phyloP scores from a whole-genome alignment of 2,113 vertebrate genomes.

The Chroicocephalus ridibundus region DNA sequence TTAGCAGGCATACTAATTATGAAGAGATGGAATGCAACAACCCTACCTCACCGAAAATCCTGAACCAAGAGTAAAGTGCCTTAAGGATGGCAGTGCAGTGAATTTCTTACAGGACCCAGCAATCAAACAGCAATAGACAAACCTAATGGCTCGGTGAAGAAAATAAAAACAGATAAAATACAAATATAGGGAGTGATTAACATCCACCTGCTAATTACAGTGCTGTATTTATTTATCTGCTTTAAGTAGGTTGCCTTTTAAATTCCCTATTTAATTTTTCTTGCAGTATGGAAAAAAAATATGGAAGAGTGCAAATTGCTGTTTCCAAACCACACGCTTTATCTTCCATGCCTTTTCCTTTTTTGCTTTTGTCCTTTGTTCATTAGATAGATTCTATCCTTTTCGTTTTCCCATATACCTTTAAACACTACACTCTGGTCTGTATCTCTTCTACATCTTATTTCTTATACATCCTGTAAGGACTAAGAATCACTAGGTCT shows the following conservation, averaged over 20 bases:
- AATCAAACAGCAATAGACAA: neutral
- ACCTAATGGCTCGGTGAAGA: neutral
- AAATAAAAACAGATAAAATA: neutral
- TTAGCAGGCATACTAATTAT: slow-evolving; percentile 48
- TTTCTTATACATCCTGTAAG: neutral
- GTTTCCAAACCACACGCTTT: neutral
- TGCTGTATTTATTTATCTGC: neutral
- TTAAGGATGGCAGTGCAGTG: neutral
- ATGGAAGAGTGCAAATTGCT: neutral
- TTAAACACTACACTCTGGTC: neutral
- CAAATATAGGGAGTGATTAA: neutral
- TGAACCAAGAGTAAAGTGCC: neutral
- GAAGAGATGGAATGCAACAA: neutral
- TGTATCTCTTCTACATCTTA: neutral
- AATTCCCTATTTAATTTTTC: neutral
- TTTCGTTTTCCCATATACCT: neutral
- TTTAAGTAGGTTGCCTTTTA: neutral
- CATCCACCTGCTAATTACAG: neutral
- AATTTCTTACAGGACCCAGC: neutral
- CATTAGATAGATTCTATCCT: neutral
- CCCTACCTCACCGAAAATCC: neutral
- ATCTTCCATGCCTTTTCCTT: neutral
- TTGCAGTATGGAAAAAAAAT: neutral
- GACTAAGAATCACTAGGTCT: neutral
- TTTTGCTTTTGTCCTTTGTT: neutral